Evolutionary conservation across 2,797 vertebrate species (phyloP), one percentile per base, ranked within the genome.

Genomic region (Emydoidea blandingii): DNA sequence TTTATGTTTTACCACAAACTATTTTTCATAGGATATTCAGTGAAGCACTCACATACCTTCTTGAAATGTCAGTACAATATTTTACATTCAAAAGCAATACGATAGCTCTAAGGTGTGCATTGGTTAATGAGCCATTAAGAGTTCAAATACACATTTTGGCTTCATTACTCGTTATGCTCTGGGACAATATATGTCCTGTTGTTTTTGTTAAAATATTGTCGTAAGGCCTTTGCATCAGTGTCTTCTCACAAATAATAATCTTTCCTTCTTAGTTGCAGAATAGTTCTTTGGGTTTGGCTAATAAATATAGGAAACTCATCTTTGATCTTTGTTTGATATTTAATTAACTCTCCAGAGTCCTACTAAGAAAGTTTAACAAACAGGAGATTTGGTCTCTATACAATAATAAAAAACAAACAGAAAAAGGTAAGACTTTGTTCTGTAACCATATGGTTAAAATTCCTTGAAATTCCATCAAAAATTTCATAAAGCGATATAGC

Each of bases 111-210:
- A 88, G 89, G 44, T 1, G 14, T 18, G 0, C 72, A 91, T 89
- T 88, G 15, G 79, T 62, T 62, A 59, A 80, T 62, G 34, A 88
- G n/a, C 3, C 3, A 23, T 68, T 86, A 16, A 57, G 5, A 21
- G 3, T 78, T 91, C 83, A 80, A 91, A 50, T 10, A 50, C 14
- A 12, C 1, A 54, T 86, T 87, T 87, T 44, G 12, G 0, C 4
- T 88, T 79, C 5, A 27, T 59, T 74, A 56, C 34, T 79, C 0
- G 0, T 62, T 86, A 56, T 18, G 85, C 53, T 79, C 85, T 23
- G 83, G 37, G 25, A 3, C 14, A 87, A 44, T 0, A 0, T 72
- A 59, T 91, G 3, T 0, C 3, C 4, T 37, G 19, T 50, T 88
- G 4, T 6, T 81, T 31, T 83, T 79, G 8, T 79, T 59, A 86